Evolutionary conservation across 2,113 vertebrate species (phyloP).

Genomic region (Ginglymostoma cirratum): DNA sequence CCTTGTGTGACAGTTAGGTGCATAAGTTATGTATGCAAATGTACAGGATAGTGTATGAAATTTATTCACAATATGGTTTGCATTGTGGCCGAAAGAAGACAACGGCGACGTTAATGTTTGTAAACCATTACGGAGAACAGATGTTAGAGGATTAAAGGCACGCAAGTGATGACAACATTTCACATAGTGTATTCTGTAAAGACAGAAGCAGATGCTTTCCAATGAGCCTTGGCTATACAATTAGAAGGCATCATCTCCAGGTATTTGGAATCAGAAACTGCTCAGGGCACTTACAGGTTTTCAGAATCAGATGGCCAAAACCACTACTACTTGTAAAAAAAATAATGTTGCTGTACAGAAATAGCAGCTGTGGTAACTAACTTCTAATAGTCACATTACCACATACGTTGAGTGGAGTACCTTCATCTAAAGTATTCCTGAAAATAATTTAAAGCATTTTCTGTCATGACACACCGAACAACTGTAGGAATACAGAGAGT

Average conservation of each 20-base stretch:
- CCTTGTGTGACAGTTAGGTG: background rate
- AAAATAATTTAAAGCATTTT: background rate
- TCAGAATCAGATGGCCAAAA: background rate
- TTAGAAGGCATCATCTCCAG: background rate
- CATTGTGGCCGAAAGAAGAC: background rate
- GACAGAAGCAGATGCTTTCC: constrained; percentile 5
- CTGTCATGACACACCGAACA: background rate
- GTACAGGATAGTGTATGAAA: background rate
- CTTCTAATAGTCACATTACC: background rate
- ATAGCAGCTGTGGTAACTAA: background rate
- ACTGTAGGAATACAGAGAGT: background rate
- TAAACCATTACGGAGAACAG: constrained; percentile 5
- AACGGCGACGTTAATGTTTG: constrained; percentile 1
- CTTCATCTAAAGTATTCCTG: background rate
- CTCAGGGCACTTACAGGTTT: too few relatives aligned
- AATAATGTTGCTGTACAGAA: background rate
- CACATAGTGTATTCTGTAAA: background rate
- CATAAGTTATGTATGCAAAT: background rate
- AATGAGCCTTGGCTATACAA: background rate
- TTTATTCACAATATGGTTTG: background rate
- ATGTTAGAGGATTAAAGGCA: constrained; percentile 22
- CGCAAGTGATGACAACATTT: constrained; percentile 8
- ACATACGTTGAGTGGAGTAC: background rate
- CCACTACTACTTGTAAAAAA: background rate
- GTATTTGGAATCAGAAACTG: background rate